These are phyloP conservation scores for Ypsolopha sequella DNA, from an alignment of 2,888 invertebrate genomes.

Conservation along the genomic window DNA sequence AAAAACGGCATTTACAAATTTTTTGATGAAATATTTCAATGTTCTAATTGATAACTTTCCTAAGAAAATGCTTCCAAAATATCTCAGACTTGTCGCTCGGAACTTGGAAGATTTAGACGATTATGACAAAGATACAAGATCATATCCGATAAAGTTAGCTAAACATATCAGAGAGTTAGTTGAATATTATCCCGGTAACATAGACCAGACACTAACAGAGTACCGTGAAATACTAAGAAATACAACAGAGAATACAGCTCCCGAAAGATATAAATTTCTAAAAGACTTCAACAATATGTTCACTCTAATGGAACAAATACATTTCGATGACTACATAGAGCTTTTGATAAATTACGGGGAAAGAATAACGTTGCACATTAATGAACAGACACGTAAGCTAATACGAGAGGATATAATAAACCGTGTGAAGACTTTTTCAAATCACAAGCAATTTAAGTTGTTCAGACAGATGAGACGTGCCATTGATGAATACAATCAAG, in stretches of 20 bases:
- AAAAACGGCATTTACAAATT: constrained; percentile 31
- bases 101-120: constrained; percentile 19
- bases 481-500: not conserved
- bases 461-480: not conserved
- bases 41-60: constrained; percentile 23
- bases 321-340: not conserved
- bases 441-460: not conserved
- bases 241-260: not conserved
- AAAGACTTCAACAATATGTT: not conserved
- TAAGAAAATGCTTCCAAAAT: constrained; percentile 21
- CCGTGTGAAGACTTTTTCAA: not conserved
- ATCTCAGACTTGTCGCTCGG: constrained; percentile 22
- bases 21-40: constrained; percentile 28
- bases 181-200: constrained; percentile 16
- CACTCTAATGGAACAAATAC: not conserved
- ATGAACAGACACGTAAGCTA: not conserved
- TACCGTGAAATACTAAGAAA: constrained; percentile 13
- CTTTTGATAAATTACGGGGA: not conserved
- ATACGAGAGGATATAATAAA: not conserved
- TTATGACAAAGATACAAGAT: constrained; percentile 1
- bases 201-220: constrained; percentile 19
- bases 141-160: constrained; percentile 20
- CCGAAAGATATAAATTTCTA: not conserved
- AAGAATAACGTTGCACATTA: not conserved
- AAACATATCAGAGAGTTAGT: constrained; percentile 20